A percentile compares a stretch with the other conserved stretches of the same genome.
Evolutionary conservation across 2,797 vertebrate species (phyloP).

Genomic region (Falco naumanni): DNA sequence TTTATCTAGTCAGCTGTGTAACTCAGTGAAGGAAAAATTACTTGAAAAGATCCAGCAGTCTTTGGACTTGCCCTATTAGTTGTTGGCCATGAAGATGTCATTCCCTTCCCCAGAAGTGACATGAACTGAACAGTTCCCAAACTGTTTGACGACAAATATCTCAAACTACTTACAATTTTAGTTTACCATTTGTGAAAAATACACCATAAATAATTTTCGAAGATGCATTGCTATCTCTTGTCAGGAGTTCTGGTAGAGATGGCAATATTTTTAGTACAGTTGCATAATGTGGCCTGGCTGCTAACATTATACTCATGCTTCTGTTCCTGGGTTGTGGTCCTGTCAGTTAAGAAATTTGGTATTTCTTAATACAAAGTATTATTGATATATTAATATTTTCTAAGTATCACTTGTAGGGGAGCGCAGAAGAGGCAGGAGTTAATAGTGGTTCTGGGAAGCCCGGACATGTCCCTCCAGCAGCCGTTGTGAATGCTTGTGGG

Average conservation of each 20-base stretch:
- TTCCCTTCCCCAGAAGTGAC: neutral
- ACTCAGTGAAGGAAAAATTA: neutral
- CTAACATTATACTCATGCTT: neutral
- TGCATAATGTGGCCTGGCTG: neutral
- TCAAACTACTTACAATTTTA: neutral
- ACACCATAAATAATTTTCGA: neutral
- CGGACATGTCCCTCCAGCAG: neutral
- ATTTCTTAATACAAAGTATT: too few species aligned
- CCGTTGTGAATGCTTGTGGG: neutral
- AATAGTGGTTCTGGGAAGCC: neutral
- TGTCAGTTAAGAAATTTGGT: neutral
- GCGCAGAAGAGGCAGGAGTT: neutral
- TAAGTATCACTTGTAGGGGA: neutral
- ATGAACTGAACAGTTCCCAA: neutral
- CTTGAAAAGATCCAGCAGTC: neutral
- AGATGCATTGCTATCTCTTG: fast-evolving
- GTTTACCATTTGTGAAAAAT: neutral
- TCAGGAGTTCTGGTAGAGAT: neutral
- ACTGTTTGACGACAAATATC: neutral
- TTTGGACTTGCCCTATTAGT: neutral
- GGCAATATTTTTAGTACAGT: neutral
- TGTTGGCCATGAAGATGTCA: neutral
- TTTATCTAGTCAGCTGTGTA: neutral
- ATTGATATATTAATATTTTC: too few species aligned
- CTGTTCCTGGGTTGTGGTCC: neutral